These are phyloP conservation scores for Psilanteris sp. DNA, from an alignment of 1,140 invertebrate species.

Conservation along the genomic window DNA sequence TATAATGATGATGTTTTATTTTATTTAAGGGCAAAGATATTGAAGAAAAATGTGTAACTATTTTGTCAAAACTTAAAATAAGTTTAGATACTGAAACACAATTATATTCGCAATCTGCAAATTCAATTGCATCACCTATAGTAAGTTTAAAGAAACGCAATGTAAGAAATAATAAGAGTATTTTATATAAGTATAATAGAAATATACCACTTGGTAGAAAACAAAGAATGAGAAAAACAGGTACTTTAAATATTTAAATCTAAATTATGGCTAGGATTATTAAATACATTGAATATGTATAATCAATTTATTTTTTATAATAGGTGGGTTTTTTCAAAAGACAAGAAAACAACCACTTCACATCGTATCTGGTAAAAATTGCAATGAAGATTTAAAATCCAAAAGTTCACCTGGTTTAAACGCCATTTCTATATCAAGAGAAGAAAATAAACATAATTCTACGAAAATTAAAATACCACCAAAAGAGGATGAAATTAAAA, in stretches of 20 bases:
- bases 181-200: slow-evolving; percentile 65
- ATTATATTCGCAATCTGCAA: slow-evolving; percentile 62
- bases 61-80: slow-evolving; percentile 71
- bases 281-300: neutral
- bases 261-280: too few relatives aligned
- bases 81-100: slow-evolving; percentile 69
- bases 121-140: slow-evolving; percentile 59
- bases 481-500: slow-evolving; percentile 76
- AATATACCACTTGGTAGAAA: slow-evolving; percentile 63
- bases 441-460: slow-evolving; percentile 26
- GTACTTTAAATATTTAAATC: slow-evolving; percentile 43
- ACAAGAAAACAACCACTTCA: slow-evolving; percentile 32
- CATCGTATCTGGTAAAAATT: slow-evolving; percentile 35
- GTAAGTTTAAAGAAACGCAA: slow-evolving; percentile 61
- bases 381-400: too few relatives aligned
- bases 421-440: slow-evolving; percentile 38
- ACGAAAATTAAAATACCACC: slow-evolving; percentile 60
- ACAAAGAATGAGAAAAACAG: slow-evolving; percentile 62
- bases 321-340: slow-evolving; percentile 54
- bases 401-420: slow-evolving; percentile 28
- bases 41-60: slow-evolving; percentile 68
- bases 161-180: slow-evolving; percentile 59
- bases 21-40: slow-evolving; percentile 70
- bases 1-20: too few relatives aligned
- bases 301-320: neutral